Conservation (phyloP, 2,888 invertebrate species). For the Ophraella communa region DNA sequence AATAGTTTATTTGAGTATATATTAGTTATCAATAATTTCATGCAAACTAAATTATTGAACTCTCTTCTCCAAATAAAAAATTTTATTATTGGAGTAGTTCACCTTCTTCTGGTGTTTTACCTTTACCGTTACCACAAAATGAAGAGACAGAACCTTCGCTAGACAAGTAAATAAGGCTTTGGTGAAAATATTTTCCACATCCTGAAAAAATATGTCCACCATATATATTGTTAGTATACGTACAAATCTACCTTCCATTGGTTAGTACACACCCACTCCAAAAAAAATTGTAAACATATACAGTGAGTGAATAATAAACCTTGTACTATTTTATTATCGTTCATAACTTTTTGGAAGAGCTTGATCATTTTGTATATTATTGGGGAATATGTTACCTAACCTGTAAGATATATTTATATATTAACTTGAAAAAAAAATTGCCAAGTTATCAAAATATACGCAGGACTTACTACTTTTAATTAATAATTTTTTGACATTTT, state of each 20-base stretch:
- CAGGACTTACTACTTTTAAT: too few relatives aligned
- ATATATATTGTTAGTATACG: slow-evolving; percentile 31
- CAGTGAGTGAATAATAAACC: too few relatives aligned
- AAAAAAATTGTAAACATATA: neutral
- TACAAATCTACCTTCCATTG: slow-evolving; percentile 17
- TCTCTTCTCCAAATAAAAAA: neutral
- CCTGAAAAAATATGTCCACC: slow-evolving; percentile 29
- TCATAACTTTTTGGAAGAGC: too few relatives aligned
- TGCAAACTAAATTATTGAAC: neutral
- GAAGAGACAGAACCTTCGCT: slow-evolving; percentile 49
- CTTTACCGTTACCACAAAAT: slow-evolving; percentile 30
- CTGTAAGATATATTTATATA: too few relatives aligned
- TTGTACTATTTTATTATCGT: too few relatives aligned
- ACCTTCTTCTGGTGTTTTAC: slow-evolving; percentile 20
- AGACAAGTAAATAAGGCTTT: slow-evolving; percentile 50
- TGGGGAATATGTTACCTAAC: too few relatives aligned
- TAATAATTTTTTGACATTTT: too few relatives aligned
- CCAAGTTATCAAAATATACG: too few relatives aligned
- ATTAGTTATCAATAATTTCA: neutral
- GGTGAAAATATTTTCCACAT: slow-evolving; percentile 39
- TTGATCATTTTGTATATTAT: too few relatives aligned
- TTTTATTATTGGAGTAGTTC: slow-evolving; percentile 5
- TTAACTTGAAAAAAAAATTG: too few relatives aligned
- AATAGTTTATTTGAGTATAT: neutral
- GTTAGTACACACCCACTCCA: slow-evolving; percentile 34